Evolutionary conservation across 2,888 invertebrate genomes (phyloP).

Genomic region (Brachyopa scutellaris): DNA sequence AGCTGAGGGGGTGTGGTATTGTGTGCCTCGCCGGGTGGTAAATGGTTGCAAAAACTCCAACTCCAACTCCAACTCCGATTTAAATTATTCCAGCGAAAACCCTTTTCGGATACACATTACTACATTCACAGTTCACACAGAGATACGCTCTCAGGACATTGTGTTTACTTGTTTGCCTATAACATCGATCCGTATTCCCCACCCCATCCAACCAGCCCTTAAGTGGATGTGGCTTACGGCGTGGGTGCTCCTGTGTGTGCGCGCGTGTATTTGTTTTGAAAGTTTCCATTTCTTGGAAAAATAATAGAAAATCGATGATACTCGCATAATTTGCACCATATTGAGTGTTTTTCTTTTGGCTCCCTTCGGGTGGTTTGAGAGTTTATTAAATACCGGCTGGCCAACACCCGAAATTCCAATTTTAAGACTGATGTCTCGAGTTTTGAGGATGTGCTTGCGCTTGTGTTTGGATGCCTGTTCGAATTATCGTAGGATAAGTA

Average conservation of each 20-base stretch:
- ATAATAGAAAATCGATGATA: slow-evolving; percentile 57
- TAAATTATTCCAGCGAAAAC: slow-evolving; percentile 34
- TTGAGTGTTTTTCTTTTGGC: slow-evolving; percentile 7
- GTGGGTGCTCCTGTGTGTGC: background rate
- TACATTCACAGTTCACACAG: slow-evolving; percentile 5
- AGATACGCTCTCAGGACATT: slow-evolving; percentile 20
- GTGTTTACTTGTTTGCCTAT: slow-evolving; percentile 42
- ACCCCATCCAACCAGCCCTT: slow-evolving; percentile 31
- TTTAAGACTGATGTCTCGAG: background rate
- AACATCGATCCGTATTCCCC: slow-evolving; percentile 48
- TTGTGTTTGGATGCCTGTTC: background rate
- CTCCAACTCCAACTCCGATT: slow-evolving; percentile 31
- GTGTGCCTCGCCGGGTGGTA: background rate
- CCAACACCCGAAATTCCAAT: slow-evolving; percentile 12
- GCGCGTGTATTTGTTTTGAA: slow-evolving; percentile 18
- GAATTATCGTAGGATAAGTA: too few species aligned
- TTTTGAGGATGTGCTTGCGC: background rate
- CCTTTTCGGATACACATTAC: background rate
- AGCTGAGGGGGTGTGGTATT: background rate
- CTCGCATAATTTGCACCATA: slow-evolving; percentile 47
- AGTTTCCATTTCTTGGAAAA: slow-evolving; percentile 29
- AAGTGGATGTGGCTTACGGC: background rate
- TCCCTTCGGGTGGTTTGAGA: background rate
- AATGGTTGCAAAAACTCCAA: slow-evolving; percentile 20
- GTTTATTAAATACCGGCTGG: slow-evolving; percentile 35